Base-by-base conservation (phyloP, 2,113 vertebrate species). In the Paramormyrops kingsleyae region DNA sequence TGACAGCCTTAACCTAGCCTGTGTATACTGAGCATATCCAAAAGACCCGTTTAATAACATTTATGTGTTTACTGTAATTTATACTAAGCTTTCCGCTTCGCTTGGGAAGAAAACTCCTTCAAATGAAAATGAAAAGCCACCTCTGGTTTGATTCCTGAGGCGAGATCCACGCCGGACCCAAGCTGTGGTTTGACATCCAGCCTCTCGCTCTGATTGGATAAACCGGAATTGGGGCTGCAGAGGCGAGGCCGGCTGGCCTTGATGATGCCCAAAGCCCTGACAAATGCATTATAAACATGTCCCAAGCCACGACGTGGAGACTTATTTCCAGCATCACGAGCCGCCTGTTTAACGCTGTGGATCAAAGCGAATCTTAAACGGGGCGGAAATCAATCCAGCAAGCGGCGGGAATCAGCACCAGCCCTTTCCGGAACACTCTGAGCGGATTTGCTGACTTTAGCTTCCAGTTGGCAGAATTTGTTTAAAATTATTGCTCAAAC, bases 201-300 rank as follows among this genome's bases (percentile, higher is more conserved):
- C 21, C 39, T 46, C 24, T 77, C 19, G 9, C 44, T 46, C 62
- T 52, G 46, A 80, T 89, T 80, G 74, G 87, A 87, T 35, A 49
- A 7, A 52, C 46, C n/a, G 27, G 39, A 49, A 80, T 74, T 31
- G 52, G 47, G 87, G 31, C 44, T 15, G 59, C 44, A 46, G 44
- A 42, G 47, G 2, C 10, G 39, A 46, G 85, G 27, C 15, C 1
- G 59, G n/a, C 24, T 88, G 89, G 47, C 59, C 87, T 39, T 47
- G 12, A 62, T 83, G 86, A 90, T 83, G 80, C 46, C 24, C 90
- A 52, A 15, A 6, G 35, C 49, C 74, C 27, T 90, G 90, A 90
- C 84, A 44, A 87, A 90, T 90, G 89, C 89, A 90, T 90, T 87
- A 87, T 42, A 19, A 50, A 53, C n/a, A 90, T 62, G 59, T 90